phyloP scores from a whole-genome alignment of 2,113 vertebrate species.

The Elephas maximus region DNA sequence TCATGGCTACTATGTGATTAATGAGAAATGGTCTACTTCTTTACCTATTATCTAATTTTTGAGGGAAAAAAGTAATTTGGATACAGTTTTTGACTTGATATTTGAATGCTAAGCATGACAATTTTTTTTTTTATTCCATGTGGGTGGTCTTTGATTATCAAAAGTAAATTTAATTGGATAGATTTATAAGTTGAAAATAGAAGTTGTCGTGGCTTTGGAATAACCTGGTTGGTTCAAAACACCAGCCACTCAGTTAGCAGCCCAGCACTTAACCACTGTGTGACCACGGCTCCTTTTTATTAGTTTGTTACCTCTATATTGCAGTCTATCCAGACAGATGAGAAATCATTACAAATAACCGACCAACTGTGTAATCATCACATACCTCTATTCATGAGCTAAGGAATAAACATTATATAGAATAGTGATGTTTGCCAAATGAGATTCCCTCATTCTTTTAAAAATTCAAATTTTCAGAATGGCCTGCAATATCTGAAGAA shows the following conservation, averaged over 20 bases:
- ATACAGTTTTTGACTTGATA: not conserved
- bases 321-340: not conserved
- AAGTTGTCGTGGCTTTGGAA: not conserved
- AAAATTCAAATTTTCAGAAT: not conserved
- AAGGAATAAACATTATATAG: not conserved
- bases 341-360: not conserved
- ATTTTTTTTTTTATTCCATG: accelerated
- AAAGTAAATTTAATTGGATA: not conserved
- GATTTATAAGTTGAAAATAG: not conserved
- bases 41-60: not conserved
- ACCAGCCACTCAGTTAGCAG: not conserved
- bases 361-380: not conserved
- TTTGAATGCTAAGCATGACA: not conserved
- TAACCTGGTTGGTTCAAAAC: not conserved
- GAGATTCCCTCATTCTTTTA: not conserved
- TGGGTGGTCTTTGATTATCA: not conserved
- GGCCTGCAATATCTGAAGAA: not conserved
- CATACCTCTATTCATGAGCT: not conserved
- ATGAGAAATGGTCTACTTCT: not conserved
- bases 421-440: not conserved
- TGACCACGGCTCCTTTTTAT: not conserved
- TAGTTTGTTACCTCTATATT: not conserved
- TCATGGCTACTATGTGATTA: not conserved
- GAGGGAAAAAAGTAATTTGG: not conserved
- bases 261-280: not conserved